Percentiles rank a stretch among this genome's conserved stretches.
Evolutionary conservation across 2,113 vertebrate species (phyloP).

Genomic region (Morone chrysops): DNA sequence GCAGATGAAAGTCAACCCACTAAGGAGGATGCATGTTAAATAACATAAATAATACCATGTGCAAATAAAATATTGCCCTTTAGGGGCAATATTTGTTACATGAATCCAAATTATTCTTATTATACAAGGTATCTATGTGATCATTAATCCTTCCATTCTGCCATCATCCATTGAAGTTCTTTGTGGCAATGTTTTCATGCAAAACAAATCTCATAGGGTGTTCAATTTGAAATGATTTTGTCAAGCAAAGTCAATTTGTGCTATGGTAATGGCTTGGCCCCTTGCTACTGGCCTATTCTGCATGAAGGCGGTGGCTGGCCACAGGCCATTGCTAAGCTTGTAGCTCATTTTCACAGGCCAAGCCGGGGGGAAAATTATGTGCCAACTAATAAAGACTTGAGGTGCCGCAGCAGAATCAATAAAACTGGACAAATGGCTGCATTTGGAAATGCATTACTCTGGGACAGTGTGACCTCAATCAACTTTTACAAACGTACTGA

Average conservation of each 20-base stretch:
- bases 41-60: no score
- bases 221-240: slow-evolving; percentile 54
- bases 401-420: slow-evolving; percentile 61
- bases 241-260: slow-evolving; percentile 56
- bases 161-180: neutral
- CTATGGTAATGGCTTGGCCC: slow-evolving; percentile 60
- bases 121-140: neutral
- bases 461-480: slow-evolving; percentile 40
- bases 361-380: slow-evolving; percentile 51
- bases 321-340: slow-evolving; percentile 59
- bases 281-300: slow-evolving; percentile 49
- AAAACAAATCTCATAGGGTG: neutral
- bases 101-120: neutral
- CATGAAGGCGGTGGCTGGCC: slow-evolving; percentile 43
- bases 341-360: slow-evolving; percentile 62
- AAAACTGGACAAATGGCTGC: slow-evolving; percentile 59
- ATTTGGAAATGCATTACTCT: slow-evolving; percentile 52
- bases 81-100: neutral
- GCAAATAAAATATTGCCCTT: slow-evolving; percentile 6
- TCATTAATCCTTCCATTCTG: slow-evolving; percentile 6
- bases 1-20: neutral
- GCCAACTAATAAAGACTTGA: slow-evolving; percentile 63
- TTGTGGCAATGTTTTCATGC: slow-evolving; percentile 24
- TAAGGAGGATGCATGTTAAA: slow-evolving; percentile 2
- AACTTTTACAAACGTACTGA: slow-evolving; percentile 30